A percentile compares a stretch with the other conserved stretches of the same genome.
Evolutionary conservation across 2,113 vertebrate species (phyloP).

Genomic region (Marmota flaviventris): DNA sequence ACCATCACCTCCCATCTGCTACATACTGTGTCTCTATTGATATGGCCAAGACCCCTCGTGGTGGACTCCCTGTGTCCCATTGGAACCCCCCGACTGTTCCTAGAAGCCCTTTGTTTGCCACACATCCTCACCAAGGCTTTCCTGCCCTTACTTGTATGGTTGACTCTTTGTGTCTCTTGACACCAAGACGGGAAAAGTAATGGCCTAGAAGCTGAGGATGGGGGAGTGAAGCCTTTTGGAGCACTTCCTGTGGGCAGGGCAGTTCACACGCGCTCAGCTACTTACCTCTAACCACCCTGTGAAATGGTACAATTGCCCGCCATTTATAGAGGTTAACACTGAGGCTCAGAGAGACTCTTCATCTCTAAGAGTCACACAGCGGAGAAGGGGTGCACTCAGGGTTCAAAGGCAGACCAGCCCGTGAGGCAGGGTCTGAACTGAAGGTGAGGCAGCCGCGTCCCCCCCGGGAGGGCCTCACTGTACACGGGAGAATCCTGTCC

Average conservation of each 20-base stretch:
- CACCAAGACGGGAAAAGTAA: too few species aligned
- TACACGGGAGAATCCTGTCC: rapidly evolving
- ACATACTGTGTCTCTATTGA: background rate
- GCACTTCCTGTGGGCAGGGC: background rate
- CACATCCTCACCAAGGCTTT: background rate
- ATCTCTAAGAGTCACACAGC: background rate
- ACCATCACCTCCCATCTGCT: background rate
- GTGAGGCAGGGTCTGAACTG: background rate
- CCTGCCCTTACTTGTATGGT: background rate
- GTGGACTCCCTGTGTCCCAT: background rate
- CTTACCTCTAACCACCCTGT: background rate
- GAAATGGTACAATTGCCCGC: background rate
- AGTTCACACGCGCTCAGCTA: background rate
- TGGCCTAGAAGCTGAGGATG: background rate
- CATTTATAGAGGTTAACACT: background rate
- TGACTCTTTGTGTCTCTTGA: background rate
- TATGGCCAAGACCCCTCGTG: background rate
- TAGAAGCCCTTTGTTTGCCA: background rate
- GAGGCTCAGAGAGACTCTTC: background rate
- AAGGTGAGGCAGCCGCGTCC: background rate
- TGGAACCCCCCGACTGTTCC: background rate
- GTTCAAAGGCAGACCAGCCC: background rate
- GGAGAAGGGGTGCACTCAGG: background rate
- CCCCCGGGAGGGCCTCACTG: background rate
- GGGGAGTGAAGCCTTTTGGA: background rate